Evolutionary conservation across 2,888 invertebrate species (phyloP).

Genomic region (Callimorpha dominula): DNA sequence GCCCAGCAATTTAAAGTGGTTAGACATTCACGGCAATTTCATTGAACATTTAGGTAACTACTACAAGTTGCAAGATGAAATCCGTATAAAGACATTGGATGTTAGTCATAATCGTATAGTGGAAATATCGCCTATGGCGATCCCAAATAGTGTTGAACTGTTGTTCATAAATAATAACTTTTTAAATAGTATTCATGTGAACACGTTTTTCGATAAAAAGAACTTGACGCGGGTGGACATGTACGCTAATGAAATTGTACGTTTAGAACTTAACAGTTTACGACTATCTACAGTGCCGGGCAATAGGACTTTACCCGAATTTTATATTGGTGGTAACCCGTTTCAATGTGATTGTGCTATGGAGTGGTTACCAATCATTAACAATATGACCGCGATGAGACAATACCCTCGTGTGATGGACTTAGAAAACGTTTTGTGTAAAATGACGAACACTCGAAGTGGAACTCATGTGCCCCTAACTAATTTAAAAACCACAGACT

Average conservation of each 20-base stretch:
- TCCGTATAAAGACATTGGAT: constrained; percentile 93
- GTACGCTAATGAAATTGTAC: constrained; percentile 95
- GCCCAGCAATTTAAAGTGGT: constrained; percentile 95
- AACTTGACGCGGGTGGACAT: constrained; percentile 95
- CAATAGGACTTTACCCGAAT: constrained; percentile 93
- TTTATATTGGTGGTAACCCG: constrained; percentile 97
- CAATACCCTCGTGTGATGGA: constrained; percentile 96
- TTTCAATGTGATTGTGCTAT: constrained; percentile 98
- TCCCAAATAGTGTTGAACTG: constrained; percentile 95
- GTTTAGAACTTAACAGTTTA: constrained; percentile 93
- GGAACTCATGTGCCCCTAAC: constrained; percentile 92
- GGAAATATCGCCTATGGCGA: constrained; percentile 93
- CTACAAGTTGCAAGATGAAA: constrained; percentile 93
- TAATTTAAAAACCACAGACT: constrained; percentile 92
- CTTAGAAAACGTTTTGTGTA: constrained; percentile 94
- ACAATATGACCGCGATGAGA: constrained; percentile 93
- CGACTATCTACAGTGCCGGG: constrained; percentile 91
- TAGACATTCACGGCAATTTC: constrained; percentile 96
- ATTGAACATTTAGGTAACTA: constrained; percentile 96
- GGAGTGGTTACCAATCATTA: constrained; percentile 97
- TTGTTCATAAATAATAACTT: constrained; percentile 96
- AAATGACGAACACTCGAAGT: constrained; percentile 94
- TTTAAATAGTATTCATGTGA: constrained; percentile 92
- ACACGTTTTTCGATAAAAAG: constrained; percentile 94
- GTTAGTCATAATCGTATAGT: constrained; percentile 96